phyloP scores from a whole-genome alignment of 2,888 invertebrate species.

The Pomacea canaliculata region DNA sequence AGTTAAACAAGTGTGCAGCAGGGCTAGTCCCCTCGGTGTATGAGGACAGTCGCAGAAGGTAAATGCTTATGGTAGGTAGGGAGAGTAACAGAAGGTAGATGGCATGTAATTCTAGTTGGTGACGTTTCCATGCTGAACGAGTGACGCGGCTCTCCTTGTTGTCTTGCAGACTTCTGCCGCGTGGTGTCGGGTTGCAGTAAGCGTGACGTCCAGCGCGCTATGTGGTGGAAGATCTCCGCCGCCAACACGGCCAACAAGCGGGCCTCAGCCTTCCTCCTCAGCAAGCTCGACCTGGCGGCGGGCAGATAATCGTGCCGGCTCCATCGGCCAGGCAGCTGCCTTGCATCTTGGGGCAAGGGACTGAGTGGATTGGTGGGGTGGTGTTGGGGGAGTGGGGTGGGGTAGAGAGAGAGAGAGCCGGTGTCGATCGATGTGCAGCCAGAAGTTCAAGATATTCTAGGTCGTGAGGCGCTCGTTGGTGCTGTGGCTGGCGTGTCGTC shows the following conservation, averaged over 20 bases:
- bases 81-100: no score
- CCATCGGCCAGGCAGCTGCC: no score
- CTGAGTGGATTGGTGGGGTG: not conserved
- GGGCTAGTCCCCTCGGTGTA: no score
- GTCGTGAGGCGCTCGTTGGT: not conserved
- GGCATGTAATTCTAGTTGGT: no score
- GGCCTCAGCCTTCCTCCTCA: not conserved
- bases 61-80: no score
- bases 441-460: not conserved
- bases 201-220: conserved; percentile 22
- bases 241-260: conserved; percentile 22
- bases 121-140: no score
- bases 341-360: not conserved
- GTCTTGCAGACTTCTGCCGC: conserved; percentile 24
- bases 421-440: not conserved
- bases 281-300: not conserved
- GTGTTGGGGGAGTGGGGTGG: not conserved
- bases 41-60: no score
- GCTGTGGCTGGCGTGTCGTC: no score
- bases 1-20: no score
- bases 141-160: not conserved
- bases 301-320: no score
- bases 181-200: conserved; percentile 16
- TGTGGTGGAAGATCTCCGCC: conserved; percentile 26
- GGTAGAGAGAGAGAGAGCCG: not conserved